Base-by-base conservation (phyloP, 37 sponge, comb jelly and placozoan genomes). In the Petrosia ficiformis region DNA sequence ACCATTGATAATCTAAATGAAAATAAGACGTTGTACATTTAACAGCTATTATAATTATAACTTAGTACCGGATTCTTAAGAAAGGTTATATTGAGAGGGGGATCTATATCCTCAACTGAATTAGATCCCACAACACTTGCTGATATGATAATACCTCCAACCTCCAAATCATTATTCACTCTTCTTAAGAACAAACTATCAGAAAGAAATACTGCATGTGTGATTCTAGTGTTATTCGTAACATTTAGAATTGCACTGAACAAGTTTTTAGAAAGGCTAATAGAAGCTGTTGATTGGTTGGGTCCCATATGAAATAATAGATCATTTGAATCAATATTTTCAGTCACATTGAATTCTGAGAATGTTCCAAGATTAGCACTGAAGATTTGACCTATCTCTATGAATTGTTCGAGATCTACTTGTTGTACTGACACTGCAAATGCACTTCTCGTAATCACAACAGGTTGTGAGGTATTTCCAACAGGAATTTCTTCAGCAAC, bases 141-240 rank as follows among this genome's bases (percentile, higher is more conserved):
- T 28, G 71, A 32, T 33, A 83, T 59, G 26, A 76, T 57, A 42
- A 32, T 35, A n/a, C 83, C 41, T 32, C 76, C 76, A 19, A 83
- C 42, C n/a, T 19, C 40, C n/a, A 65, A 16, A 32, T 25, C 6
- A 22, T 22, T 61, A 29, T 6, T n/a, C 11, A 5, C 26, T 3
- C 83, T 54, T 21, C 83, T 43, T 5, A 70, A 3, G 28, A 83
- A 83, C 31, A 83, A 38, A 43, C 26, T 28, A 11, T 70, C 59
- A 42, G 44, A 58, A 29, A 16, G 21, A 41, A 67, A 83, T n/a
- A 83, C 65, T 21, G 61, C 22, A 5, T 26, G 22, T n/a, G 63
- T n/a, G 5, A 61, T n/a, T 61, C 63, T 61, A 48, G 14, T 48
- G 54, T 19, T 48, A 48, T 48, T 48, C 54, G 8, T 14, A 48